Evolutionary conservation across 2,888 invertebrate genomes (phyloP), one percentile per base, ranked within the genome.

Genomic region (Cheiracanthium punctorium): DNA sequence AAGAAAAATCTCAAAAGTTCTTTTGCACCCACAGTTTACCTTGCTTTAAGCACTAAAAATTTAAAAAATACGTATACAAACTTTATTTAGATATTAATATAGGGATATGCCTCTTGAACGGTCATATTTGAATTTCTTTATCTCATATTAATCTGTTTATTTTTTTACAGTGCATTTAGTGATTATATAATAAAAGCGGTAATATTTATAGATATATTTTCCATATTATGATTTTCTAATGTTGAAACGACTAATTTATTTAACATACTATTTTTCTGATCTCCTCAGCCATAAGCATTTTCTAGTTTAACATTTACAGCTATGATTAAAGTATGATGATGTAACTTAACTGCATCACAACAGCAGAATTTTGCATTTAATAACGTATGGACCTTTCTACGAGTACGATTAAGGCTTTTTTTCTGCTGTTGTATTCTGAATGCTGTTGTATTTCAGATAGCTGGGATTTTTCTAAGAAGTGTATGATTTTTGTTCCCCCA

Each of bases 61-160:
- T 24, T 58, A 17, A 58, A 58, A 58, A 20, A 17, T 58, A 58
- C 8, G 48, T 48, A 48, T 17, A 48, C 48, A 58, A 24, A 58
- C 8, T 24, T 28, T n/a, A 30, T 67, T 67, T 67, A 67, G 67
- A 30, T 32, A 4, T 29, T 67, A 67, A 32, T 30, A n/a, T 30
- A 30, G 32, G 4, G 30, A 4, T 67, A 30, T n/a, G 2, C 30
- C 7, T 8, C 58, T 58, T 67, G 30, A 17, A 2, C 58, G 24
- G 30, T 73, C 73, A 73, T 73, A 20, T 73, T 73, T 73, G 73
- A 73, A 73, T 73, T 73, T 73, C 73, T 73, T 73, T 73, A 73
- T 73, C 7, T 28, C 58, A 72, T 30, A 8, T 20, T 65, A 28
- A 12, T 48, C 5, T 48, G 58, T 17, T 24, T 20, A 58, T 58